Evolutionary conservation across 2,888 invertebrate species (phyloP), one percentile per base, ranked within the genome.

Genomic region (Agrotis clavis): DNA sequence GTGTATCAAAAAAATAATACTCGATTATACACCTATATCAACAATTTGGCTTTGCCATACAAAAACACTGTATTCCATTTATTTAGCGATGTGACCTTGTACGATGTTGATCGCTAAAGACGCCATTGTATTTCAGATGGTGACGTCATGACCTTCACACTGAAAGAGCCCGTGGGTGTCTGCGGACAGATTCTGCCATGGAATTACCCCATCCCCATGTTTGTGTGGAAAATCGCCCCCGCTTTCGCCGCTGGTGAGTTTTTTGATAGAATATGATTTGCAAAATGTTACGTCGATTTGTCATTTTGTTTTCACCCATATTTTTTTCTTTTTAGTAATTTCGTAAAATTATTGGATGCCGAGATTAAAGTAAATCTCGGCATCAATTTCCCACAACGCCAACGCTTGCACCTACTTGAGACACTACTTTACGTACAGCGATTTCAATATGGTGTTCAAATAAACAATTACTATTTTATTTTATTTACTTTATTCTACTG

Each of bases 171-270:
- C 0, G 98, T 99, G 14, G 96, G 96, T 19, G 98, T 99, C 1
- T 99, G 99, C 90, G 99, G 98, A 1, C 98, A 98, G 93, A 99
- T 99, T 83, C 98, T 99, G 79, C 99, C 99, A 21, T 99, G 99
- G 99, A 99, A 99, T 94, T 99, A 99, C 90, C 99, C 98, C 0
- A 92, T 98, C 65, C 94, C 99, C 78, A 99, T 99, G 99, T 97
- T 98, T 91, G 97, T 98, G 1, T 99, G 99, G 99, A 99, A 99
- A 94, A 96, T 99, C 48, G 99, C 97, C 0, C 98, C 98, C 0
- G 98, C 98, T 9, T 90, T 98, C 61, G 97, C 98, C 30, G 98
- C 98, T 73, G 95, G 95, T 94, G 82, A 83, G 85, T 77, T 71
- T 57, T 3, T 41, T 45, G 45, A 41, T 41, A 9, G 11, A 41